A percentile compares a stretch with the other conserved stretches of the same genome.
Conservation (phyloP, 37 sponge, comb jelly and placozoan species). For the Theonella swinhoei region DNA sequence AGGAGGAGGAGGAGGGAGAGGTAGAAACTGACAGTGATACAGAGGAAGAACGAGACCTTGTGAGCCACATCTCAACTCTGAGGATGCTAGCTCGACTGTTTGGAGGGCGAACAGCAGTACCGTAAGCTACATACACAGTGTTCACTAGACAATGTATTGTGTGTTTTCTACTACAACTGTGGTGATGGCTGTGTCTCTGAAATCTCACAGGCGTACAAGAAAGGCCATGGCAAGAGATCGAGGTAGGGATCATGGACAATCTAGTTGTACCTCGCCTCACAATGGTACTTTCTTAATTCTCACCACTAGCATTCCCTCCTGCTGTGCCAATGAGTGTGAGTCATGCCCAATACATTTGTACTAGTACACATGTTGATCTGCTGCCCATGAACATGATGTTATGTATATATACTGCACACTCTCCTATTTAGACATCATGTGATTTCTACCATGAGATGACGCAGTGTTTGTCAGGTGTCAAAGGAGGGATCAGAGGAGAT, state of each 20-base stretch:
- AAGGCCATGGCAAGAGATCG: too few relatives aligned
- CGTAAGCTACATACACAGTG: too few relatives aligned
- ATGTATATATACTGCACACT: neutral
- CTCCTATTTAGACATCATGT: slow-evolving; percentile 2
- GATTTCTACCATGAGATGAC: slow-evolving; percentile 12
- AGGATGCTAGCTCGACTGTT: neutral
- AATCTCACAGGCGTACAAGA: too few relatives aligned
- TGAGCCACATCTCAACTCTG: too few relatives aligned
- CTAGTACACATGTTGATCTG: too few relatives aligned
- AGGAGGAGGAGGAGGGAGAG: slow-evolving; percentile 9
- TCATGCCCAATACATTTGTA: neutral
- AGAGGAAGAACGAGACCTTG: neutral
- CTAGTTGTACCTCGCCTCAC: neutral
- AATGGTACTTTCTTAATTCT: neutral
- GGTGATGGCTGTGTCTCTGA: too few relatives aligned
- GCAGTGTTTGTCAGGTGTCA: neutral
- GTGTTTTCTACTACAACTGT: too few relatives aligned
- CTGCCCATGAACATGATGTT: too few relatives aligned
- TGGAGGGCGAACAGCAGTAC: too few relatives aligned
- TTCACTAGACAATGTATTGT: too few relatives aligned
- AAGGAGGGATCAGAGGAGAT: neutral
- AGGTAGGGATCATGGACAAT: too few relatives aligned
- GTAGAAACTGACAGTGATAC: neutral
- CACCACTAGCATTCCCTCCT: neutral
- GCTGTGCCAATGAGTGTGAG: neutral